Evolutionary conservation across 2,113 vertebrate species (phyloP), one percentile per base, ranked within the genome.

Genomic region (Aplodontia rufa): DNA sequence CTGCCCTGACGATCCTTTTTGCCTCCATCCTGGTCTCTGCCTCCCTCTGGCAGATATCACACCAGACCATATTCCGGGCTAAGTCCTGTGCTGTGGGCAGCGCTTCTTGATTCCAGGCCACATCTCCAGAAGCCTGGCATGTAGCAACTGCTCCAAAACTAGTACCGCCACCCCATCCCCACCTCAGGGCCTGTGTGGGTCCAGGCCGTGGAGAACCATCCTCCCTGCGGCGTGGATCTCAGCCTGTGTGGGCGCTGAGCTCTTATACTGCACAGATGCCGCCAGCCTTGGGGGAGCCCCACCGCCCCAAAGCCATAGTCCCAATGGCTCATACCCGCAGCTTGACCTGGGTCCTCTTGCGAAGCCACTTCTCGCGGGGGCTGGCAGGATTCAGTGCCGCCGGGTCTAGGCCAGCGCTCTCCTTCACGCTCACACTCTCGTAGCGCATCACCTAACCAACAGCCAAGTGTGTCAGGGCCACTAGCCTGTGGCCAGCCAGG

Each of bases 261-360:
- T 64, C 47, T 16, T 24, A 68, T 7, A 26, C 78, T 3, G 1
- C 5, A 13, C 1, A 10, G 28, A 30, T 2, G 26, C 24, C 32
- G 37, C 53, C 8, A 8, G 24, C 6, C 74, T 53, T 9, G 12
- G 10, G n/a, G 28, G 53, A 64, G 37, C 80, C 71, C 40, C 42
- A 1, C 8, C 40, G n/a, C 75, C 75, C 75, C 0, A 3, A 51
- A 0, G 8, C 24, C 75, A 28, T 8, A 4, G 40, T 62, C 60
- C 55, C 60, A 60, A 12, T 8, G 4, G 51, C 86, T 97, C 97
- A 47, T 95, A 99, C 99, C 98, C 99, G 98, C 91, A 99, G 97
- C 96, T 99, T 99, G 97, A 99, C 99, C 47, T 99, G 99, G 6
- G 99, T 99, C 97, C 99, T 99, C 97, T 99, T 99, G 19, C 99